Evolutionary conservation across 2,797 vertebrate genomes (phyloP), one percentile per base, ranked within the genome.

Genomic region (Lepilemur ruficaudatus): DNA sequence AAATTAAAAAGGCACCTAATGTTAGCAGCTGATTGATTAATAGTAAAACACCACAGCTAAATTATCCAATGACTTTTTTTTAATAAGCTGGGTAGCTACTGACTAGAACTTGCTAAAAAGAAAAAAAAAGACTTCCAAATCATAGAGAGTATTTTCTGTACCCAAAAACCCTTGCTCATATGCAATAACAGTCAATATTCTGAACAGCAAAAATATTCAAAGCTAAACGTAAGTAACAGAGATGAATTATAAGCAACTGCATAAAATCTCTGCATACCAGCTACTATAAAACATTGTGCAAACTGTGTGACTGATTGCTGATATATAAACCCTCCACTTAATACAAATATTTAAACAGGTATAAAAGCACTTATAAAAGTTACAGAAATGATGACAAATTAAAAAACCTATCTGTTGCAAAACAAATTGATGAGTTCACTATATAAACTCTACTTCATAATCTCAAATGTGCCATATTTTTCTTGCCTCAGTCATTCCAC

Each of bases 291-390:
- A 32, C 59, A 15, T 85, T 87, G 50, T 70, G 12, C 28, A 90
- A 85, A 81, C 91, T 75, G 57, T 70, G 15, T 87, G 63, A 57
- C 78, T 59, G 82, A 59, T 78, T 59, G 67, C 75, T 96, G 76
- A 91, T 35, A 72, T 95, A 94, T 84, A 95, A 95, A 85, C 63
- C 80, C n/a, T 78, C 61, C 57, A 87, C 73, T 91, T 90, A 90
- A 89, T 84, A 59, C n/a, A 92, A 90, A 85, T 86, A 91, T 94
- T 94, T 92, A 93, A 83, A 89, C 41, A 86, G 65, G 61, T 59
- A 95, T 61, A 87, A 85, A 95, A 65, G 25, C 22, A 1, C 91
- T 98, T 97, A 92, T 89, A 96, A 95, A 83, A 43, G 46, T 67
- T 46, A 1, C 11, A 61, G 75, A 94, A 84, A 28, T 72, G 69